A percentile compares a stretch with the other conserved stretches of the same genome.
Conservation (phyloP, 2,888 invertebrate genomes). For the Pachliopta kotzebuea region DNA sequence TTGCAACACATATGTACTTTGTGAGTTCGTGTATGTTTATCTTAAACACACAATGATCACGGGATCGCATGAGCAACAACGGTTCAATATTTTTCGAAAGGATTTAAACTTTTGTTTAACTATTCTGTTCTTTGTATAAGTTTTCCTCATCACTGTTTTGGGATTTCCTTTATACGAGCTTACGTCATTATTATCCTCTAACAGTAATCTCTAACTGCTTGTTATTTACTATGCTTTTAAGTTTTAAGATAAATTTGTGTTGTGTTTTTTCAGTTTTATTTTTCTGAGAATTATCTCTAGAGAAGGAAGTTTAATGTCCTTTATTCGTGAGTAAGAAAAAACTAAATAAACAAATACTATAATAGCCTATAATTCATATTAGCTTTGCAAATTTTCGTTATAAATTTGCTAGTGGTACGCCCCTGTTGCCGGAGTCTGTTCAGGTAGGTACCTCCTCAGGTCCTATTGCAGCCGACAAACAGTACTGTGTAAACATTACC, state of each 20-base stretch:
- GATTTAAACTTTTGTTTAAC: not conserved
- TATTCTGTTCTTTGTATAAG: conserved; percentile 3
- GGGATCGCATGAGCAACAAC: not conserved
- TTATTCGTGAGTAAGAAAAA: too few relatives aligned
- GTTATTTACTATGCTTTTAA: not conserved
- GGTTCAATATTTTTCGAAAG: not conserved
- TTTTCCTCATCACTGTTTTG: conserved; percentile 9
- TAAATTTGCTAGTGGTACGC: too few relatives aligned
- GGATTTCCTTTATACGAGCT: conserved; percentile 2
- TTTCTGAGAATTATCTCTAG: too few relatives aligned
- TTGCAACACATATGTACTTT: not conserved
- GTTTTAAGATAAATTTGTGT: not conserved
- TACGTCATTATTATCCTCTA: not conserved
- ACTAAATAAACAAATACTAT: too few relatives aligned
- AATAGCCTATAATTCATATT: too few relatives aligned
- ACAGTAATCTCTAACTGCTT: conserved; percentile 9
- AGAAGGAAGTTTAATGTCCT: too few relatives aligned
- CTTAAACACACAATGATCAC: conserved; percentile 10
- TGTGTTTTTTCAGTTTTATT: too few relatives aligned
- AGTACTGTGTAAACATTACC: too few relatives aligned
- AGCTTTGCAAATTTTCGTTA: too few relatives aligned
- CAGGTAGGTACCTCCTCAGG: too few relatives aligned
- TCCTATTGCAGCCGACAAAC: too few relatives aligned
- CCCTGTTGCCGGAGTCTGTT: too few relatives aligned
- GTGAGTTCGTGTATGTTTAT: conserved; percentile 12